Conservation (phyloP, 2,888 invertebrate species). For the Machimus rusticus region DNA sequence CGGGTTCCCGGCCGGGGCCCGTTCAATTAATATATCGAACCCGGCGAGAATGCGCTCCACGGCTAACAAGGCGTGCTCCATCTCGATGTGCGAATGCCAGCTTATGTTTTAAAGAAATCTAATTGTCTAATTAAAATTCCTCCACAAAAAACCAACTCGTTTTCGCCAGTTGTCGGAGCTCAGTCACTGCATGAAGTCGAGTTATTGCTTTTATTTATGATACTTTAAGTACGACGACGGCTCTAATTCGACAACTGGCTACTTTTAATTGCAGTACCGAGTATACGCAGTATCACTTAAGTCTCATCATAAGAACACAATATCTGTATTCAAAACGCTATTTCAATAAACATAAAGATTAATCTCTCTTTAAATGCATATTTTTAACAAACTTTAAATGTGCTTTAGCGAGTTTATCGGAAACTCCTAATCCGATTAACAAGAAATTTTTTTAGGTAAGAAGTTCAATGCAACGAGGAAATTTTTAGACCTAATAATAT, state of each 20-base stretch:
- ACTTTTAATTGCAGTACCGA: neutral
- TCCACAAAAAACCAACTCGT: neutral
- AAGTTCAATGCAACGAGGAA: too few relatives aligned
- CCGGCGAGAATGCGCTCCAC: neutral
- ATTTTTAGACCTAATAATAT: too few relatives aligned
- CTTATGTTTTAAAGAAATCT: neutral
- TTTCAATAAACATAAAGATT: too few relatives aligned
- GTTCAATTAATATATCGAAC: neutral
- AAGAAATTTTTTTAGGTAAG: too few relatives aligned
- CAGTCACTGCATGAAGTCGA: neutral
- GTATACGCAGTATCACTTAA: neutral
- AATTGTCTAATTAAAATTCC: constrained; percentile 18
- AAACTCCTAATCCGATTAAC: too few relatives aligned
- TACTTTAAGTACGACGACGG: neutral
- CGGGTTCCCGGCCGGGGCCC: neutral
- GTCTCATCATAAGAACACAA: neutral
- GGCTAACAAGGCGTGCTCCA: neutral
- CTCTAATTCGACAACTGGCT: neutral
- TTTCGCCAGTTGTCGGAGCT: neutral
- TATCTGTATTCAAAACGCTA: too few relatives aligned
- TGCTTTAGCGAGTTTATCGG: too few relatives aligned
- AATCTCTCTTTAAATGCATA: too few relatives aligned
- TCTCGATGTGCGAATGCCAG: neutral
- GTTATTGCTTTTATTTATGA: neutral
- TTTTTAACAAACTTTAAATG: too few relatives aligned